Base-by-base conservation (phyloP, 2,113 vertebrate genomes). In the Calidris pygmaea region DNA sequence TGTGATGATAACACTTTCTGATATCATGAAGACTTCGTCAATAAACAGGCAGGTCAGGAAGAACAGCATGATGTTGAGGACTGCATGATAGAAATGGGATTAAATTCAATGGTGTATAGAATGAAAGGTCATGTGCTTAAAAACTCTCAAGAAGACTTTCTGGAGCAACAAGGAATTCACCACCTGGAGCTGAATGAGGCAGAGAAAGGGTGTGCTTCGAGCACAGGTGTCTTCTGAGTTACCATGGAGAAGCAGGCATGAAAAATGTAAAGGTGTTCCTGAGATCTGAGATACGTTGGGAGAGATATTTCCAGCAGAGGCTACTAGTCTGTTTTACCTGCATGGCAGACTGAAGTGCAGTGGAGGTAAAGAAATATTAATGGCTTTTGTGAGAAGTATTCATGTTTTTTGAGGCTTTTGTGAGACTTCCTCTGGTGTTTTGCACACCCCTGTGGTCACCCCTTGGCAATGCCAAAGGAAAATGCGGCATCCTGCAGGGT, bases 171-270 rank as follows among this genome's bases (percentile, higher is more conserved):
- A 67, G 20, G 12, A 53, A 37, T 47, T 75, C 5, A 55, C 24
- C 41, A 80, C 26, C 26, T 84, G 73, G 29, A 66, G 14, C 22
- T 66, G 71, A 95, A 52, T 10, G 8, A 84, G 26, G 29, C 56
- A 71, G 41, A 86, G 24, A 70, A 79, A 39, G 10, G 16, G 10
- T 47, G 23, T n/a, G 18, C 6, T 21, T 12, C 43, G 26, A 87
- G 35, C 19, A 53, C 16, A 58, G n/a, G 2, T 56, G 18, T 67
- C 45, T 65, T 94, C 50, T 71, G 39, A 47, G 12, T 13, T 20
- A 60, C 8, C 5, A 24, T 0, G 0, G 34, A 37, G 29, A 79
- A 32, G 12, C 3, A 47, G 45, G 7, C 17, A 47, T 58, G 29
- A 60, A 74, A 77, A 80, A 65, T 30, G 5, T 53, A 43, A 52